Conservation (phyloP, 1,140 invertebrate species). For the Meloidogyne hapla region DNA sequence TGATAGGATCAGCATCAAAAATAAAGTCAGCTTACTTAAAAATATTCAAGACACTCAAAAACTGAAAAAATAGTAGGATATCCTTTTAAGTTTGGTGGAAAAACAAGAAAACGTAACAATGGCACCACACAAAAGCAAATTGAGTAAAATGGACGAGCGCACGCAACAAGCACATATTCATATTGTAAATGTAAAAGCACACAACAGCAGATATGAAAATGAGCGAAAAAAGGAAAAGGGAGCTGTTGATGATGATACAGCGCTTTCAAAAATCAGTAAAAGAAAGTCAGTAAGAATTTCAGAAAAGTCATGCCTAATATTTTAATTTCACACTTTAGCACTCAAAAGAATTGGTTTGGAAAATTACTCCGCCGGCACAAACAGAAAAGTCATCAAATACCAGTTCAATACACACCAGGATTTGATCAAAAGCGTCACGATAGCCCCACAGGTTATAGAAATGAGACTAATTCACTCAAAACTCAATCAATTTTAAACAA, state of each 20-base stretch:
- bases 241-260: constrained; percentile 29
- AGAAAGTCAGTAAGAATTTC: constrained; percentile 35
- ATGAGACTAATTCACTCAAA: background rate
- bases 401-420: background rate
- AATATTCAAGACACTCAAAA: constrained; percentile 30
- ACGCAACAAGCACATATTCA: constrained; percentile 49
- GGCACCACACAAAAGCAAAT: constrained; percentile 58
- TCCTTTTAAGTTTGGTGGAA: constrained; percentile 51
- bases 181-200: constrained; percentile 48
- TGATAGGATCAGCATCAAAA: constrained; percentile 53
- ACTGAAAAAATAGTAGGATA: constrained; percentile 26
- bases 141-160: constrained; percentile 50
- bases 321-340: too few relatives aligned
- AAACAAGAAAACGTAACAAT: constrained; percentile 52
- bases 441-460: background rate
- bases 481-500: background rate
- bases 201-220: constrained; percentile 43
- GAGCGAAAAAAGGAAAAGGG: constrained; percentile 28
- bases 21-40: constrained; percentile 47
- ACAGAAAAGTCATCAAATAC: background rate
- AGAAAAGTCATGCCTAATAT: background rate
- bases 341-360: background rate
- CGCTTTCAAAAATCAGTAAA: constrained; percentile 39
- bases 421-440: too few relatives aligned
- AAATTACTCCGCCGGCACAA: background rate